phyloP scores from a whole-genome alignment of 1,140 invertebrate species.

The Stegodyphus dumicola region DNA sequence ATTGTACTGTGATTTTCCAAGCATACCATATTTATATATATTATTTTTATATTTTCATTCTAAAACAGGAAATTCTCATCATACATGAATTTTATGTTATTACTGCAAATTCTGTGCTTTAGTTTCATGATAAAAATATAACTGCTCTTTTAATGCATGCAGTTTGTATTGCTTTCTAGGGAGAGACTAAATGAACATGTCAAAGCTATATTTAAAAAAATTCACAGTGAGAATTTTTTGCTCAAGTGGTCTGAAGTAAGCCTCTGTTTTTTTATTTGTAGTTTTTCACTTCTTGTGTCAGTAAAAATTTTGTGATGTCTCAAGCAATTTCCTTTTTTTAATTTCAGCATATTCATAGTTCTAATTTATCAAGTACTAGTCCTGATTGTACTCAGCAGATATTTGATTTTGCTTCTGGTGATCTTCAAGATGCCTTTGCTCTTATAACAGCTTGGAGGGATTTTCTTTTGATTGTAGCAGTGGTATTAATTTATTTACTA shows the following conservation, averaged over 20 bases:
- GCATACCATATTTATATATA: no score
- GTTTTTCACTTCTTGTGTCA: no score
- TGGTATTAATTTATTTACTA: constrained; percentile 27
- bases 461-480: constrained; percentile 63
- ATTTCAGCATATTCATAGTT: constrained; percentile 34
- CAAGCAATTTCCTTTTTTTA: background rate
- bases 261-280: background rate
- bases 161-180: constrained; percentile 14
- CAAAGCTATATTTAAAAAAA: constrained; percentile 44
- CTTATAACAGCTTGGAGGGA: constrained; percentile 63
- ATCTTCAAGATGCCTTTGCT: constrained; percentile 37
- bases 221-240: constrained; percentile 36
- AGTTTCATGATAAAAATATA: no score
- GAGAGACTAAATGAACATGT: constrained; percentile 25
- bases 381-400: background rate
- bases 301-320: no score
- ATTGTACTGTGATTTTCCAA: no score
- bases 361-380: background rate
- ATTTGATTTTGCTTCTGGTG: constrained; percentile 4
- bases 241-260: constrained; percentile 50
- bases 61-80: no score
- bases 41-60: no score
- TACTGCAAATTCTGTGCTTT: no score
- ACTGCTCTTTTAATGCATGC: background rate
- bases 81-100: no score